Evolutionary conservation across 2,888 invertebrate species (phyloP).

Genomic region (Latrodectus elegans): DNA sequence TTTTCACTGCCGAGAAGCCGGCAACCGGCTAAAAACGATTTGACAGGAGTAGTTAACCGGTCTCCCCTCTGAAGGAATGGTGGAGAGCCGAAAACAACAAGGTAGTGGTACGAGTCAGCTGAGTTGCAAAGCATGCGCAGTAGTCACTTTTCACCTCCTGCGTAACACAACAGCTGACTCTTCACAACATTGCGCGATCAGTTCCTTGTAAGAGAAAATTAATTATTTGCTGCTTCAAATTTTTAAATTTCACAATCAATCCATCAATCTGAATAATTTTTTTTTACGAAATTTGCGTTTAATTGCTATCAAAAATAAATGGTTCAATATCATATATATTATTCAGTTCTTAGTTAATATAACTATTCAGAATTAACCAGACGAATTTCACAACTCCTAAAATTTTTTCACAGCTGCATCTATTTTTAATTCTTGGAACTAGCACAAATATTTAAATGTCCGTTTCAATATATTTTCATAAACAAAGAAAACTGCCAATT

Average conservation of each 20-base stretch:
- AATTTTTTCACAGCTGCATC: too few species aligned
- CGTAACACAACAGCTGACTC: constrained; percentile 63
- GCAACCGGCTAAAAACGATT: constrained; percentile 27
- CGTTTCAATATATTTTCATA: too few species aligned
- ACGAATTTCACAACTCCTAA: too few species aligned
- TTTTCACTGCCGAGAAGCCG: not conserved
- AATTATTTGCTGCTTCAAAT: not conserved
- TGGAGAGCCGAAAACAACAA: constrained; percentile 38
- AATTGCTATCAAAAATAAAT: not conserved
- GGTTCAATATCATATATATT: not conserved
- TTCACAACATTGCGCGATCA: constrained; percentile 49
- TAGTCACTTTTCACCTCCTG: not conserved
- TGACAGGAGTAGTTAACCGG: constrained; percentile 20
- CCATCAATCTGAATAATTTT: not conserved
- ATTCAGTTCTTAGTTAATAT: too few species aligned
- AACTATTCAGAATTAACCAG: too few species aligned
- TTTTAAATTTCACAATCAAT: too few species aligned
- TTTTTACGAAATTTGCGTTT: not conserved
- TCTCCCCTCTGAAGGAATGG: constrained; percentile 46
- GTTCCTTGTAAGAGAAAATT: not conserved
- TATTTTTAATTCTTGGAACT: too few species aligned
- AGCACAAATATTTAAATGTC: too few species aligned
- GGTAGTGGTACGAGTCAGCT: constrained; percentile 68
- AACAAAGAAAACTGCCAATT: too few species aligned
- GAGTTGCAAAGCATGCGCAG: constrained; percentile 40